Percentiles rank a stretch among this genome's conserved stretches.
These are phyloP conservation scores for Agapornis roseicollis DNA, from an alignment of 2,113 vertebrate genomes.

Conservation along the genomic window DNA sequence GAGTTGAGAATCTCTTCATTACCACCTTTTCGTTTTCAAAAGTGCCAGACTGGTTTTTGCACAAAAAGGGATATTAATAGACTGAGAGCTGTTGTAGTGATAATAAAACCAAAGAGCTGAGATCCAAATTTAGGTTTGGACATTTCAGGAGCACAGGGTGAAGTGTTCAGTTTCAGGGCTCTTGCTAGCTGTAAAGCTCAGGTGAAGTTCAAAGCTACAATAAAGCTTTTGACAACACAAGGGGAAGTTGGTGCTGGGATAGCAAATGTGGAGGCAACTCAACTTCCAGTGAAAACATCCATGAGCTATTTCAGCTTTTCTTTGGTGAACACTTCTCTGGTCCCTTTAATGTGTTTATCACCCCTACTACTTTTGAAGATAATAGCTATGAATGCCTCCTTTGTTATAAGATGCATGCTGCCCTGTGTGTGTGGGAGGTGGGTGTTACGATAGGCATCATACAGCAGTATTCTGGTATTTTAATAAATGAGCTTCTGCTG, in stretches of 20 bases:
- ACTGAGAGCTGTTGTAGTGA: slow-evolving; percentile 7
- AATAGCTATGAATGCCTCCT: slow-evolving; percentile 53
- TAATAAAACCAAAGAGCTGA: neutral
- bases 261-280: neutral
- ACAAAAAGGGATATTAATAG: slow-evolving; percentile 49
- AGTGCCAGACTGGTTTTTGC: slow-evolving; percentile 55
- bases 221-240: neutral
- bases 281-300: neutral
- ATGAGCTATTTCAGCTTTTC: neutral
- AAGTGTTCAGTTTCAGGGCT: neutral
- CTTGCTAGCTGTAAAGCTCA: neutral
- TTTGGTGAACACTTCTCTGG: neutral
- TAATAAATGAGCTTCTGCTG: slow-evolving; percentile 63
- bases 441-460: slow-evolving; percentile 63
- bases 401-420: slow-evolving; percentile 30
- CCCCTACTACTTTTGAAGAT: slow-evolving; percentile 30
- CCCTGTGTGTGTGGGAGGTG: slow-evolving; percentile 52
- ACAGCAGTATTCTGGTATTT: slow-evolving; percentile 54
- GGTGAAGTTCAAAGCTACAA: neutral
- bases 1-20: slow-evolving; percentile 25
- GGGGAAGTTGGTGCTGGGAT: neutral
- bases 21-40: slow-evolving; percentile 32
- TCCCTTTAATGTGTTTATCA: slow-evolving; percentile 3
- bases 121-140: neutral
- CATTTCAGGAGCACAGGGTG: neutral